Evolutionary conservation across 2,797 vertebrate genomes (phyloP), one percentile per base, ranked within the genome.

Genomic region (Acanthurus leucopareius): DNA sequence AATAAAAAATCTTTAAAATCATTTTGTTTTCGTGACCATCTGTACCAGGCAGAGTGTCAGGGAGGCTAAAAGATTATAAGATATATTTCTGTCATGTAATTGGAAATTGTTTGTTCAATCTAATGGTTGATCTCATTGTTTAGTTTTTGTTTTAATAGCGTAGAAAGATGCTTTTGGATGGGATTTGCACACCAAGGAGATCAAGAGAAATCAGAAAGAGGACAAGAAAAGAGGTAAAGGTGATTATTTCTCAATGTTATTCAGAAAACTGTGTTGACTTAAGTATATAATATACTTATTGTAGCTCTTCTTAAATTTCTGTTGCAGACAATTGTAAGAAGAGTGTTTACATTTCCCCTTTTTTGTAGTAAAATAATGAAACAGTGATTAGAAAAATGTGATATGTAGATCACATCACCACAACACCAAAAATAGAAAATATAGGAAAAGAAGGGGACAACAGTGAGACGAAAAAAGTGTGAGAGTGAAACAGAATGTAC

Each of bases 401-500:
- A 73, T 53, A 75, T 32, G 3, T 51, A 58, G 19, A 60, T 48
- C 7, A 14, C 49, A 51, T 57, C 62, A 65, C 3, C 1, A 28
- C 22, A 61, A 20, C 15, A 69, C 2, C 15, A 69, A 54, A 7
- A 78, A 62, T 67, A 48, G 28, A 75, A 68, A 66, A 19, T 69
- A 15, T 25, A 32, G 22, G 54, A 20, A 35, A 45, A 76, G 38
- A 47, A 48, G 38, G 69, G 4, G 47, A 67, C 17, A 77, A 66
- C 10, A 73, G 45, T 74, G 52, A 28, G 47, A 58, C 4, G n/a
- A 62, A 73, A 64, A 75, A 77, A 79, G 69, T 87, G 89, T 82
- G 87, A 90, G 82, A 93, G 92, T 91, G 90, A 91, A 93, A 91
- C 77, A 82, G 86, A 91, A 88, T 85, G 89, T 79, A 66, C 73